Evolutionary conservation across 2,797 vertebrate genomes (phyloP).

Genomic region (Sebastes hubbsi): DNA sequence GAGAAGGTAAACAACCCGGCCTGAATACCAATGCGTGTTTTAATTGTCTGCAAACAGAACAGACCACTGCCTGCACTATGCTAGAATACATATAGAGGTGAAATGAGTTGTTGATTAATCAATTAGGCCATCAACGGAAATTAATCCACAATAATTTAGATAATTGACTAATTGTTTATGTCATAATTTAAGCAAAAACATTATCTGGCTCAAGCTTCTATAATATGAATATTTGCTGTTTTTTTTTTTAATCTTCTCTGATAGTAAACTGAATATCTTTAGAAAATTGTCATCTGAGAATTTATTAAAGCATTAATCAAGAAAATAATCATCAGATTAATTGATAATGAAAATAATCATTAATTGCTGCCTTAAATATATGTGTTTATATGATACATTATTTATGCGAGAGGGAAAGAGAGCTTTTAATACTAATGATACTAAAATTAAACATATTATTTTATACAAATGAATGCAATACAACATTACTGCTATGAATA

Average conservation of each 20-base stretch:
- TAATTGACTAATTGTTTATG: neutral
- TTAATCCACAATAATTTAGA: neutral
- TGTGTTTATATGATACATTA: neutral
- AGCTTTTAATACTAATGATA: neutral
- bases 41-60: constrained; percentile 14
- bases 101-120: neutral
- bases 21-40: constrained; percentile 9
- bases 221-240: neutral
- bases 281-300: neutral
- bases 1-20: constrained; percentile 36
- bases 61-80: neutral
- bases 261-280: neutral
- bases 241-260: neutral
- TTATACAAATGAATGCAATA: neutral
- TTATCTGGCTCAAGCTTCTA: neutral
- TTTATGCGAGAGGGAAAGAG: neutral
- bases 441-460: neutral
- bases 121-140: neutral
- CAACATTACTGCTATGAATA: neutral
- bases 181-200: neutral
- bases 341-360: neutral
- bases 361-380: neutral
- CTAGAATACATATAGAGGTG: neutral
- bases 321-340: neutral
- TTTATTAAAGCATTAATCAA: neutral